Base-by-base conservation (phyloP, 2,113 vertebrate species). In the Caracal caracal region DNA sequence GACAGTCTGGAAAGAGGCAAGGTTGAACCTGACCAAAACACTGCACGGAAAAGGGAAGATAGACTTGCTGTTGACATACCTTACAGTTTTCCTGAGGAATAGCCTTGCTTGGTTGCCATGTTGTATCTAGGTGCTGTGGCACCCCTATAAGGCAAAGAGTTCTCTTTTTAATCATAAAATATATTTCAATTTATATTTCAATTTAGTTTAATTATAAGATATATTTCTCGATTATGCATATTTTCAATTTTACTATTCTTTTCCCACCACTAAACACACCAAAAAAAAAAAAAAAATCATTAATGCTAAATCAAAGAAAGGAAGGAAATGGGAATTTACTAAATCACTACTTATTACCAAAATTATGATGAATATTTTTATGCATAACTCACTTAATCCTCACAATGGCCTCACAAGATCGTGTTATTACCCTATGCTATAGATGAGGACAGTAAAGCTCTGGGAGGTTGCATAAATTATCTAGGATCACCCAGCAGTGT, bases 141-240 rank as follows among this genome's bases (percentile, higher is more conserved):
- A 78, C 3, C 10, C n/a, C 26, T 65, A 47, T 26, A 93, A 96
- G 6, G 53, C 59, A 15, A 5, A 43, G 76, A 12, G 30, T 81
- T 82, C 20, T 89, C 66, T 75, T 93, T 93, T 96, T 61, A 79
- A 95, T 56, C 47, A 71, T 24, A 90, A 90, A 84, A 84, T 40
- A 56, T n/a, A 73, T 24, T 78, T 91, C 73, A 37, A 94, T 87
- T 40, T 75, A 65, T n/a, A 83, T 6, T 43, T 43, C 8, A 43
- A 43, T 43, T 43, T 9, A 61, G 10, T 24, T 95, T 83, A 90
- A 43, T 81, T 86, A 63, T 35, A 85, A 88, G 65, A 5, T 81
- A 40, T 84, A 70, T 68, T 84, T 93, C 56, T 63, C 71, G 47
- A 68, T 89, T 70, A 76, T 47, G 0, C 49, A 68, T 22, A 68